These are phyloP conservation scores for Tachystola acroxantha DNA, from an alignment of 2,888 invertebrate genomes.

Conservation along the genomic window DNA sequence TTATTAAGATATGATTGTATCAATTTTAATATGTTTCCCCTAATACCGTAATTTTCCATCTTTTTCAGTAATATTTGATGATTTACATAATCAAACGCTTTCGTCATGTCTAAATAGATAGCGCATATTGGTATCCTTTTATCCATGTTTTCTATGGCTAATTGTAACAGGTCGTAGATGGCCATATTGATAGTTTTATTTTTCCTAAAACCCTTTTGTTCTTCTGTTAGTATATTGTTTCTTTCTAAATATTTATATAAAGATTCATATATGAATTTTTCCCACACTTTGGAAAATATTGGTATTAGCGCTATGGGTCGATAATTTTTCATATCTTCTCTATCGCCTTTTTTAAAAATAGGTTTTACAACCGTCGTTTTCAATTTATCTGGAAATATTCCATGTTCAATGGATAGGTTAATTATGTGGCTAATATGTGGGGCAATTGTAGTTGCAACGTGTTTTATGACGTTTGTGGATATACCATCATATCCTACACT, in stretches of 20 bases:
- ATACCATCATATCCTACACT: conserved; percentile 6
- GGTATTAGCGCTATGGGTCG: conserved; percentile 3
- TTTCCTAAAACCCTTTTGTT: conserved; percentile 10
- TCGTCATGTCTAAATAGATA: conserved; percentile 11
- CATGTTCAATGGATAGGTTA: conserved; percentile 1
- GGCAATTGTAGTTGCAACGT: background rate
- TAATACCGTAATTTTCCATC: conserved; percentile 7
- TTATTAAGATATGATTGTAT: conserved; percentile 2
- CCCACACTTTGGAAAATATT: conserved; percentile 2
- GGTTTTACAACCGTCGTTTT: conserved; percentile 1
- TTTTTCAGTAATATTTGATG: conserved; percentile 5
- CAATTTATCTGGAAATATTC: conserved; percentile 1
- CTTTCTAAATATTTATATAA: conserved; percentile 2
- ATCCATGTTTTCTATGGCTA: conserved; percentile 2
- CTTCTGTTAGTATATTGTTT: conserved; percentile 1
- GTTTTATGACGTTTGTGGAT: conserved; percentile 2
- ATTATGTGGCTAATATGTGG: background rate
- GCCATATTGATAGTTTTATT: conserved; percentile 6
- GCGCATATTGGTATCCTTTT: background rate
- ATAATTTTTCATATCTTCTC: background rate
- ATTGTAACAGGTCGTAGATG: conserved; percentile 3
- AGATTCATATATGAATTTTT: conserved; percentile 1
- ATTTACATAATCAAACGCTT: conserved; percentile 10
- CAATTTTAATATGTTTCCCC: conserved; percentile 3
- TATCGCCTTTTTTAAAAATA: conserved; percentile 3